Base-by-base conservation (phyloP, 2,113 vertebrate genomes). In the Pheucticus melanocephalus region DNA sequence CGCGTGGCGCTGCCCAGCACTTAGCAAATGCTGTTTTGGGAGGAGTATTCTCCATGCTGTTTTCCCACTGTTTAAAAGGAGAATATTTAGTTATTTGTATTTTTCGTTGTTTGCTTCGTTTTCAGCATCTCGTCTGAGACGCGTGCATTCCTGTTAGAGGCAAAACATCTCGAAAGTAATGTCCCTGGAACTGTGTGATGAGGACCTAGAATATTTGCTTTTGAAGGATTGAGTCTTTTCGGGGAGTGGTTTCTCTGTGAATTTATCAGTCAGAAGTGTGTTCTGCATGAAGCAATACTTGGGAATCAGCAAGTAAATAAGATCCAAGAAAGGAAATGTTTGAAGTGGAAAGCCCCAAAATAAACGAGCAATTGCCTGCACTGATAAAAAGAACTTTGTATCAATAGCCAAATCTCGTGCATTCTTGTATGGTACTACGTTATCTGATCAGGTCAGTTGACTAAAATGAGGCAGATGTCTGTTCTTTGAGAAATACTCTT, bases 1-100 rank as follows among this genome's bases (percentile, higher is more conserved):
- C 0, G 0, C 9, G 31, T 70, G 30, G 8, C 13, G 4, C 25
- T 10, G 17, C 35, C 44, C 53, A 37, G 7, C 31, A 2, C 31
- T 37, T 25, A 66, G 18, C 23, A 66, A 81, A 45, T 18, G 24
- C 27, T 66, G 20, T 7, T 86, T 59, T 12, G 40, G 24, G 54
- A 64, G 60, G 19, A n/a, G 11, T 24, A 3, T 51, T 45, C 12
- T 39, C 37, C 15, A 0, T 27, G 35, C n/a, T 66, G 18, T 27
- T 88, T 56, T 23, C 16, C 47, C 12, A 12, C 40, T 45, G 13
- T 61, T 88, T 72, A 39, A 50, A 80, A 45, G 18, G n/a, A 72
- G 24, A 88, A 8, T 28, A 60, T 84, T 25, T 35, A 31, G 24
- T 53, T 69, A 53, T 11, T 56, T 5, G 1, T 64, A 9, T 18